Conservation (phyloP, 2,797 vertebrate species). For the Pogoniulus pusillus region DNA sequence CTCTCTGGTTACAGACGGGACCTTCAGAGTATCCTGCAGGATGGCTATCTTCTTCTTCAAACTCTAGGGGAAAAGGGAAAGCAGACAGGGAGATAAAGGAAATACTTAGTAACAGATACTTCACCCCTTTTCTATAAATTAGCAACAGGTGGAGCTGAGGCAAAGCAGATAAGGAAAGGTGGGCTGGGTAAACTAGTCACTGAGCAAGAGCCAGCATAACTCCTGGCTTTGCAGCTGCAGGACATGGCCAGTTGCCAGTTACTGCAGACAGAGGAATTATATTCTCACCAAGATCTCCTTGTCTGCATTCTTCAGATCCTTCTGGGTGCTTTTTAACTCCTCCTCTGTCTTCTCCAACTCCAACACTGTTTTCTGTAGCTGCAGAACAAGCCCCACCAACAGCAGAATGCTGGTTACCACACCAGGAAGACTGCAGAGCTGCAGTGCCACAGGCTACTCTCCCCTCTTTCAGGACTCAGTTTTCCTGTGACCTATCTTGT, state of each 20-base stretch:
- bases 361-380: conserved; percentile 83
- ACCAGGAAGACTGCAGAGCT: not conserved
- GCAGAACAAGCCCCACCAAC: not conserved
- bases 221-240: conserved; percentile 1
- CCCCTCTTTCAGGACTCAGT: not conserved
- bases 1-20: conserved; percentile 87
- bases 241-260: conserved; percentile 5
- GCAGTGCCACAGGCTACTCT: not conserved
- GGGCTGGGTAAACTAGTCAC: not conserved
- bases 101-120: not conserved
- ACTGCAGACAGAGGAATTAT: not conserved
- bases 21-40: conserved; percentile 91
- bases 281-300: conserved; percentile 88
- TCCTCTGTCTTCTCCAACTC: conserved; percentile 82
- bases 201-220: not conserved
- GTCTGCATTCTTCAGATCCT: conserved; percentile 88
- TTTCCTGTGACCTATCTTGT: not conserved
- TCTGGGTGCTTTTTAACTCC: conserved; percentile 87
- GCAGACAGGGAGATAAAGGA: not conserved
- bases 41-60: conserved; percentile 93
- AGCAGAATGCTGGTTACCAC: not conserved
- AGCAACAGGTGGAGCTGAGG: not conserved
- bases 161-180: not conserved
- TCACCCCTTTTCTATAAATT: not conserved
- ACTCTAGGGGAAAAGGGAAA: conserved; percentile 77